A percentile compares a stretch with the other conserved stretches of the same genome.
Evolutionary conservation across 1,140 invertebrate species (phyloP).

Genomic region (Sycophila sp.): DNA sequence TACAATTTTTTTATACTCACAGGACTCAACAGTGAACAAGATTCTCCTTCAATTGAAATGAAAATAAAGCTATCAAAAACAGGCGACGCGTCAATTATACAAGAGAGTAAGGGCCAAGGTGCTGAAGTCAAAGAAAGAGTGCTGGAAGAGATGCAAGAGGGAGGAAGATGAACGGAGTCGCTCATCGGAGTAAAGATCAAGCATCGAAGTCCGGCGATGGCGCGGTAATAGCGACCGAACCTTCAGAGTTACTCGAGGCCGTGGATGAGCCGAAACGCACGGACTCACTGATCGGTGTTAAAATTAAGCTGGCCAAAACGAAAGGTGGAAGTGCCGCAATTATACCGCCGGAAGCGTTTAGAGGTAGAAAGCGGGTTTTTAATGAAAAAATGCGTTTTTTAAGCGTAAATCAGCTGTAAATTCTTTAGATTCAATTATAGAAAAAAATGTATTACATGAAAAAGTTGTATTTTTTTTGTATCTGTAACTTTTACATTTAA

Average conservation of each 20-base stretch:
- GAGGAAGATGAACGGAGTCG: conserved; percentile 47
- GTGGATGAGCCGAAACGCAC: conserved; percentile 50
- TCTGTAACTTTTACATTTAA: too few relatives aligned
- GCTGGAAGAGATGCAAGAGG: conserved; percentile 11
- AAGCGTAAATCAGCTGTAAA: too few relatives aligned
- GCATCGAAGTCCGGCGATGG: conserved; percentile 57
- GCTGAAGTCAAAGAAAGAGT: too few relatives aligned
- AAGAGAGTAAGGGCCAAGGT: too few relatives aligned
- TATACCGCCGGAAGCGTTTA: too few relatives aligned
- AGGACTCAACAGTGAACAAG: conserved; percentile 45
- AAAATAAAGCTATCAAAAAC: conserved; percentile 63
- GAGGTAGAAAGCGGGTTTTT: too few relatives aligned
- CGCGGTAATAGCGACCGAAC: conserved; percentile 51
- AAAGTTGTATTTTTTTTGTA: too few relatives aligned
- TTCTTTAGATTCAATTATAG: too few relatives aligned
- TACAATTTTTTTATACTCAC: too few relatives aligned
- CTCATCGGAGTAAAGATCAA: conserved; percentile 62
- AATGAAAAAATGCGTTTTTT: too few relatives aligned
- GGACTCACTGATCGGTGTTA: conserved; percentile 59
- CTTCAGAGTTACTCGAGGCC: conserved; percentile 27
- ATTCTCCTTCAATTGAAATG: conserved; percentile 58
- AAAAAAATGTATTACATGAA: too few relatives aligned
- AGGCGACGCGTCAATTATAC: conserved; percentile 61
- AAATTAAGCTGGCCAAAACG: conserved; percentile 57
- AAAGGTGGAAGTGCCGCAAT: conserved; percentile 53